A percentile compares a stretch with the other conserved stretches of the same genome.
phyloP scores from a whole-genome alignment of 2,888 invertebrate species.

The Cosmia trapezina region DNA sequence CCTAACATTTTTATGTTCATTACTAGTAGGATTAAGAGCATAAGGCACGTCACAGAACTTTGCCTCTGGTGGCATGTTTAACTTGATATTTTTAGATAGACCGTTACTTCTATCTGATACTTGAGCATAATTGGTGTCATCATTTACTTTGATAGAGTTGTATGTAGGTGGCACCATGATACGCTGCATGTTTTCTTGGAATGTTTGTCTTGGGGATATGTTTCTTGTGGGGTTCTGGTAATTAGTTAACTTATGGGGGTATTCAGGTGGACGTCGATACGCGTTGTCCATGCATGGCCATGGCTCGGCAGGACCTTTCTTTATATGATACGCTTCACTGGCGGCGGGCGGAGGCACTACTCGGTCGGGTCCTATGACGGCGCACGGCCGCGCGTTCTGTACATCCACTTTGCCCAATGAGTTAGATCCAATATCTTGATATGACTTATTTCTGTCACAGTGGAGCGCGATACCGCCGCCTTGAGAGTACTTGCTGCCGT shows the following conservation, averaged over 20 bases:
- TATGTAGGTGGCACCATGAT: slow-evolving; percentile 86
- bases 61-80: slow-evolving; percentile 78
- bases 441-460: slow-evolving; percentile 81
- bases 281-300: slow-evolving; percentile 79
- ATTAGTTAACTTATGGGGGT: slow-evolving; percentile 79
- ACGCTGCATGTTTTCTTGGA: slow-evolving; percentile 89
- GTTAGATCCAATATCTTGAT: slow-evolving; percentile 83
- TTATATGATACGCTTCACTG: slow-evolving; percentile 76
- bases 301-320: slow-evolving; percentile 78
- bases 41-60: slow-evolving; percentile 90
- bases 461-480: slow-evolving; percentile 76
- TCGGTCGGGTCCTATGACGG: slow-evolving; percentile 88
- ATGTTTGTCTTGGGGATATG: slow-evolving; percentile 90
- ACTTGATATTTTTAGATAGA: slow-evolving; percentile 78
- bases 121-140: slow-evolving; percentile 75
- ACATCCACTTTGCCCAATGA: slow-evolving; percentile 84
- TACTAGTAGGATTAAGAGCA: slow-evolving; percentile 79
- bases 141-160: slow-evolving; percentile 79
- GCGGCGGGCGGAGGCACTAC: slow-evolving; percentile 78
- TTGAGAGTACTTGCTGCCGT: slow-evolving; percentile 84
- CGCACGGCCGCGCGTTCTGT: slow-evolving; percentile 84
- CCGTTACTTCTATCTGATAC: slow-evolving; percentile 72
- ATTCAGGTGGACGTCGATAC: slow-evolving; percentile 82
- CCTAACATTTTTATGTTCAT: slow-evolving; percentile 83
- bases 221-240: slow-evolving; percentile 83